Evolutionary conservation across 2,888 invertebrate genomes (phyloP).

Genomic region (Eudemis profundana): DNA sequence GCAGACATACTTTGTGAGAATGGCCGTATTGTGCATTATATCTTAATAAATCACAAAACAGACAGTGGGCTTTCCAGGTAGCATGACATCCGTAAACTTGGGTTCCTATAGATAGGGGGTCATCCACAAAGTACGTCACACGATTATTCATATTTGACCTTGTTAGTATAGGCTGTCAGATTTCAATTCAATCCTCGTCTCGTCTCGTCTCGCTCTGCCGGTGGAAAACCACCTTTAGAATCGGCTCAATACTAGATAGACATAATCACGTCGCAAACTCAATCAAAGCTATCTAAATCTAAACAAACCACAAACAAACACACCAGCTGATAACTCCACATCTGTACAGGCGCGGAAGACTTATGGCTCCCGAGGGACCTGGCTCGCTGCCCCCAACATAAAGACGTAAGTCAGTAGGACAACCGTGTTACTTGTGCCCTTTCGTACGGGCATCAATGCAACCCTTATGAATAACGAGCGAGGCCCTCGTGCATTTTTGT

Average conservation of each 20-base stretch:
- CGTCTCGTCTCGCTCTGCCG: too few relatives aligned
- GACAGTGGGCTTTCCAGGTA: too few relatives aligned
- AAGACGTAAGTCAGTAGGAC: neutral
- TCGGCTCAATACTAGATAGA: neutral
- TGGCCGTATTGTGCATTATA: too few relatives aligned
- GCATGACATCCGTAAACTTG: too few relatives aligned
- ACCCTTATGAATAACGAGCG: slow-evolving; percentile 30
- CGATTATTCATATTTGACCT: too few relatives aligned
- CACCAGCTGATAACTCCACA: slow-evolving; percentile 25
- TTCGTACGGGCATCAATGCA: neutral
- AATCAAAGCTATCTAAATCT: slow-evolving; percentile 18
- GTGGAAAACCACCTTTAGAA: too few relatives aligned
- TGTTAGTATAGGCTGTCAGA: too few relatives aligned
- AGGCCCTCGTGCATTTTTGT: slow-evolving; percentile 4
- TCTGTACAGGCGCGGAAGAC: slow-evolving; percentile 20
- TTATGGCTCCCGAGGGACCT: slow-evolving; percentile 15
- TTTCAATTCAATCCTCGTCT: too few relatives aligned
- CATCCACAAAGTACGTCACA: too few relatives aligned
- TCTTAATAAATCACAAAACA: too few relatives aligned
- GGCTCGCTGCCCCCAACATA: neutral
- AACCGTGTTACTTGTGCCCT: neutral
- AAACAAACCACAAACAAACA: slow-evolving; percentile 15
- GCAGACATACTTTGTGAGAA: too few relatives aligned
- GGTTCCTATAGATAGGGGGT: too few relatives aligned
- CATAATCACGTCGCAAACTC: slow-evolving; percentile 21